Percentiles rank a stretch among this genome's conserved stretches.
These are phyloP conservation scores for Ivindomyrus marchei DNA, from an alignment of 2,113 vertebrate genomes.

Conservation along the genomic window DNA sequence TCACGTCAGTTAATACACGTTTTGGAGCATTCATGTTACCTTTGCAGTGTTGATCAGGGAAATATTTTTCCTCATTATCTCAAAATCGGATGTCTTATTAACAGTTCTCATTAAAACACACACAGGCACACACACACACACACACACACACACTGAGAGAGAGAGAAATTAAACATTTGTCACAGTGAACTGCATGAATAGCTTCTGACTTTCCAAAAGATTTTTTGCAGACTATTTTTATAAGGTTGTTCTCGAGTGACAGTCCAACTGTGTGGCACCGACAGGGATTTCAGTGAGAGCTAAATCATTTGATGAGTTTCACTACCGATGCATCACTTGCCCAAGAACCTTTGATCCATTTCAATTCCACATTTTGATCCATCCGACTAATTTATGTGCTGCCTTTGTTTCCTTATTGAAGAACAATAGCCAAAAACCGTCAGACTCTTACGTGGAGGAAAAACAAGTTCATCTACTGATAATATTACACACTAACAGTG, in stretches of 20 bases:
- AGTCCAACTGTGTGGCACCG: background rate
- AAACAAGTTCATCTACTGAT: background rate
- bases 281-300: background rate
- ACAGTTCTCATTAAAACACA: background rate
- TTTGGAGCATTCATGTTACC: background rate
- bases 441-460: background rate
- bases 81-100: background rate
- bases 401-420: background rate
- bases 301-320: background rate
- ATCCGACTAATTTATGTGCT: background rate
- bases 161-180: background rate
- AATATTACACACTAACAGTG: background rate
- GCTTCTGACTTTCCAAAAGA: background rate
- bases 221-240: background rate
- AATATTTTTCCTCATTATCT: background rate
- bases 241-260: background rate
- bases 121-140: background rate
- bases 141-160: background rate
- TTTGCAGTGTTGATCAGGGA: background rate
- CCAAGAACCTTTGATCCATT: background rate
- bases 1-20: background rate
- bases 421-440: background rate
- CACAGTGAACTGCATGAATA: background rate
- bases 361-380: background rate
- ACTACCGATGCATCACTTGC: too few relatives aligned